A percentile compares a stretch with the other conserved stretches of the same genome.
These are phyloP conservation scores for Lutraria lutraria DNA, from an alignment of 2,888 invertebrate genomes.

Conservation along the genomic window DNA sequence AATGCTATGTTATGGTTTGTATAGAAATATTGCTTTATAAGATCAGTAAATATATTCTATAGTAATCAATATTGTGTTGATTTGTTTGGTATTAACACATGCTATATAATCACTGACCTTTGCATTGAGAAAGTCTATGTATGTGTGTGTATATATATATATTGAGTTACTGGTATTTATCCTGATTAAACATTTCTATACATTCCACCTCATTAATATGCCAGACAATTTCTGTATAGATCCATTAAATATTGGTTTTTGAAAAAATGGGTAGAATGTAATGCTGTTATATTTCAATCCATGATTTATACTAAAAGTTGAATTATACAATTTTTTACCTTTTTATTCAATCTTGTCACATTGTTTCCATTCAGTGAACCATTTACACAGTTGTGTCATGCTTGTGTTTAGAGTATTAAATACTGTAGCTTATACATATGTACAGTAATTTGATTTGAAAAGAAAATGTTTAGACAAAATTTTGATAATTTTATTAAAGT, in stretches of 20 bases:
- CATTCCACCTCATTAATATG: background rate
- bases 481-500: too few species aligned
- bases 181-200: background rate
- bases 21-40: slow-evolving; percentile 14
- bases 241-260: background rate
- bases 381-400: background rate
- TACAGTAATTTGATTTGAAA: too few species aligned
- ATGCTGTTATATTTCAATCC: background rate
- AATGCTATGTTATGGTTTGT: background rate
- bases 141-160: background rate
- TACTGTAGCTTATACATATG: too few species aligned
- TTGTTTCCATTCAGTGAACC: background rate
- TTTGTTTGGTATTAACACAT: background rate
- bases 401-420: too few species aligned
- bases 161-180: slow-evolving; percentile 4
- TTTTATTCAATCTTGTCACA: background rate
- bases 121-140: background rate
- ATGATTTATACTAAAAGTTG: background rate
- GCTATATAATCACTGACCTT: slow-evolving; percentile 1
- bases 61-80: slow-evolving; percentile 3
- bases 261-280: background rate
- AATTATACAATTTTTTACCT: background rate
- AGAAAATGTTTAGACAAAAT: too few species aligned
- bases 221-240: background rate
- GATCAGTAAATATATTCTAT: background rate